phyloP scores from a whole-genome alignment of 2,113 vertebrate genomes.

The Zeus faber region DNA sequence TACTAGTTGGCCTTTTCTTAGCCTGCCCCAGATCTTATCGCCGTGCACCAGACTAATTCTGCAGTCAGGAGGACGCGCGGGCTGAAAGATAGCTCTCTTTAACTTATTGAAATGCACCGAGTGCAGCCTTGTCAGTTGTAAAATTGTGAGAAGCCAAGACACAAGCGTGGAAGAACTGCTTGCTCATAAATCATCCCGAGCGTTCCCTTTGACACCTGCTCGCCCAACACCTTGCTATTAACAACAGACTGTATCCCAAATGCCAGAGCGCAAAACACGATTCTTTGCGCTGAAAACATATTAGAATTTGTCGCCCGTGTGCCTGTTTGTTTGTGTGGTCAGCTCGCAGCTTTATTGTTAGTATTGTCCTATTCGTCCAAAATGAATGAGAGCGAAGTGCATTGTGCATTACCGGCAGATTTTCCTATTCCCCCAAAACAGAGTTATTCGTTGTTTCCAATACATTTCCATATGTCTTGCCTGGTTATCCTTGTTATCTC shows the following conservation, averaged over 20 bases:
- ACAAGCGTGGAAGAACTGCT: constrained; percentile 61
- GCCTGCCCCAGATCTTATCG: constrained; percentile 72
- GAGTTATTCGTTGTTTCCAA: constrained; percentile 31
- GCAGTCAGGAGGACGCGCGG: constrained; percentile 66
- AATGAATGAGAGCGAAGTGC: no score
- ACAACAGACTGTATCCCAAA: constrained; percentile 54
- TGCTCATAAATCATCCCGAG: constrained; percentile 68
- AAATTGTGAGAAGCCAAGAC: constrained; percentile 70
- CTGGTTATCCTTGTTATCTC: constrained; percentile 32
- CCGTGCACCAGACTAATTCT: constrained; percentile 71
- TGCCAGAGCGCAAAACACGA: constrained; percentile 42
- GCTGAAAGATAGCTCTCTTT: constrained; percentile 65
- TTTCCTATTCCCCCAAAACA: no score
- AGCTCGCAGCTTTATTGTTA: no score
- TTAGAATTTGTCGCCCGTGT: no score
- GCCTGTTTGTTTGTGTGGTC: no score
- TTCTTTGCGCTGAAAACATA: constrained; percentile 38
- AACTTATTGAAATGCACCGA: constrained; percentile 73
- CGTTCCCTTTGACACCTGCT: constrained; percentile 62
- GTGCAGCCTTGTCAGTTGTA: constrained; percentile 70
- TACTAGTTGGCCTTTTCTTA: constrained; percentile 72
- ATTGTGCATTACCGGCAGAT: constrained; percentile 28
- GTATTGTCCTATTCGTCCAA: no score
- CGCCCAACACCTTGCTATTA: constrained; percentile 63
- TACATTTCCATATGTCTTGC: constrained; percentile 23